Conservation (phyloP, 2,113 vertebrate species). For the Melanostigma gelatinosum region DNA sequence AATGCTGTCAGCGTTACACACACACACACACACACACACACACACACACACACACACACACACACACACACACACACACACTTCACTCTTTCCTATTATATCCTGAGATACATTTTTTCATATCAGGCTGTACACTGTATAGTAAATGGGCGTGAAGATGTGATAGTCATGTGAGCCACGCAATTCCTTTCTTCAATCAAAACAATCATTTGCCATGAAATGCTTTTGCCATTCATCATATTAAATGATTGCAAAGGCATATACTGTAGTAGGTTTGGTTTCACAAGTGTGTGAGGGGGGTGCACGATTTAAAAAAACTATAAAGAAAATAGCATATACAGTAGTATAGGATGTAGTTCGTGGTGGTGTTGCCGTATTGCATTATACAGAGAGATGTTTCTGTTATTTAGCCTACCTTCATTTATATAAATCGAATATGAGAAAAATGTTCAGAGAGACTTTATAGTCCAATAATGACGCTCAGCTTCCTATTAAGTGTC, state of each 20-base stretch:
- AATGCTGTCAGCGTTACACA: slow-evolving; percentile 59
- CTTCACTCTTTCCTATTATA: neutral
- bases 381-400: neutral
- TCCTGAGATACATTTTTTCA: neutral
- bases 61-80: neutral
- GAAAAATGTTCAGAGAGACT: neutral
- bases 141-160: slow-evolving; percentile 16
- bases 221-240: slow-evolving; percentile 3
- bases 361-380: neutral
- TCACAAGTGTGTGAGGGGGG: neutral
- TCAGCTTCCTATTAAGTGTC: neutral
- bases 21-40: neutral
- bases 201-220: neutral
- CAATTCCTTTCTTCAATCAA: slow-evolving; percentile 16
- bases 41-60: slow-evolving; percentile 1
- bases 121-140: neutral
- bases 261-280: neutral
- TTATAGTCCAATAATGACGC: neutral
- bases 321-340: neutral
- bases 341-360: neutral
- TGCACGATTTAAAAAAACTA: neutral
- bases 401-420: neutral
- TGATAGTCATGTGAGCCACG: no score
- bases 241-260: neutral
- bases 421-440: neutral